Conservation (phyloP, 92 coral and sea anemone species). For the Porites divaricata region DNA sequence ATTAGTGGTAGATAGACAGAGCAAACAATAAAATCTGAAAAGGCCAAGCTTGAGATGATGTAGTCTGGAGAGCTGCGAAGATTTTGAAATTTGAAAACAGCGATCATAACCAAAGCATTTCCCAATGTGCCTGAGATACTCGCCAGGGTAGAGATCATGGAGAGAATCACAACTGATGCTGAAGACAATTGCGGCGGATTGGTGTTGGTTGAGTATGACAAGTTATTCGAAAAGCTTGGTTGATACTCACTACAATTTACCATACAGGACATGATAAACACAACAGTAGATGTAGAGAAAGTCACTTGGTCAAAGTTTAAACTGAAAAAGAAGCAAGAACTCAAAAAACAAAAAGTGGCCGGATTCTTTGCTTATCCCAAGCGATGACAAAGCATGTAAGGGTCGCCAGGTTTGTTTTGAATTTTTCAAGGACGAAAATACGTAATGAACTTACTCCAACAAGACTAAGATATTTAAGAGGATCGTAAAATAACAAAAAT, state of each 20-base stretch:
- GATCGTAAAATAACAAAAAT: too few relatives aligned
- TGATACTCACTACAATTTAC: background rate
- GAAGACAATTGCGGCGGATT: background rate
- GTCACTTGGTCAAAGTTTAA: too few relatives aligned
- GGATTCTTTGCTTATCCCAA: too few relatives aligned
- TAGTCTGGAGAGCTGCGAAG: conserved; percentile 58
- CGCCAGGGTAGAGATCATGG: conserved; percentile 16
- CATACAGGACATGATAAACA: background rate
- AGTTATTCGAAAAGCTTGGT: too few relatives aligned
- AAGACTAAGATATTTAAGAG: too few relatives aligned
- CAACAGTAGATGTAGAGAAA: too few relatives aligned
- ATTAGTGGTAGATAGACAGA: conserved; percentile 40
- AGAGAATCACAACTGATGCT: conserved; percentile 13
- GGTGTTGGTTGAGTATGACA: background rate
- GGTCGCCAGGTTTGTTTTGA: too few relatives aligned
- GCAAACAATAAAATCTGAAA: conserved; percentile 62
- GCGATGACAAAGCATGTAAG: too few relatives aligned
- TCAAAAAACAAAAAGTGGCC: too few relatives aligned
- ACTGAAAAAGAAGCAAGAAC: too few relatives aligned
- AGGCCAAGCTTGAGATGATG: conserved; percentile 72
- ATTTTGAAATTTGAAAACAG: conserved; percentile 28
- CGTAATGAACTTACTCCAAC: too few relatives aligned
- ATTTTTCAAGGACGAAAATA: too few relatives aligned
- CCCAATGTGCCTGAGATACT: conserved; percentile 48
- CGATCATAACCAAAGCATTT: conserved; percentile 47